Evolutionary conservation across 2,113 vertebrate species (phyloP).

Genomic region (Podarcis cretensis): DNA sequence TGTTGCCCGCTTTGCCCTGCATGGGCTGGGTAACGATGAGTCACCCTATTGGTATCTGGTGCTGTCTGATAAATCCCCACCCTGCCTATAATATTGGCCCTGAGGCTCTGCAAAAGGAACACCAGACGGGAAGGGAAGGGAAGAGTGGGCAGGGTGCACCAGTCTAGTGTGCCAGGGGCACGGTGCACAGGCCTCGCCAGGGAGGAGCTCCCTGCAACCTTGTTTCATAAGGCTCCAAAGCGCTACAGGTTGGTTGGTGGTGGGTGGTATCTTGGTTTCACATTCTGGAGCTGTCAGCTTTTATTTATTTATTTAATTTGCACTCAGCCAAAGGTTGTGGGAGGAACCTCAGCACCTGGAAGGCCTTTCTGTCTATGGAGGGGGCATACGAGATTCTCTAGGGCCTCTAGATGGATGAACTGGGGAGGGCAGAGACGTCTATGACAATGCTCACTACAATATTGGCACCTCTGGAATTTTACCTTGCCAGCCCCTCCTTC

Average conservation of each 20-base stretch:
- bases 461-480: background rate
- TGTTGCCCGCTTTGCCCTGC: slow-evolving; percentile 27
- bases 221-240: slow-evolving; percentile 2
- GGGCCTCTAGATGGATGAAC: background rate
- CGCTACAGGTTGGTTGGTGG: background rate
- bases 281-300: background rate
- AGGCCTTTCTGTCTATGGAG: background rate
- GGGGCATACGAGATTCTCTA: background rate
- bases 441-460: background rate
- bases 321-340: background rate
- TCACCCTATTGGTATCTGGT: slow-evolving; percentile 63
- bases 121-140: slow-evolving; percentile 26
- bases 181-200: background rate
- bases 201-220: background rate
- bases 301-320: background rate
- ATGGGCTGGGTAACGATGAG: slow-evolving; percentile 55
- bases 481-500: background rate
- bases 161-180: background rate
- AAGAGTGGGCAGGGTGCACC: background rate
- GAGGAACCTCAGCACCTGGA: background rate
- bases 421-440: background rate
- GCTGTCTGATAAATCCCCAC: slow-evolving; percentile 56
- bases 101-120: slow-evolving; percentile 53
- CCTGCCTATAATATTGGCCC: slow-evolving; percentile 44
- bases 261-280: background rate